These are phyloP conservation scores for Drosophila arawakana DNA, from an alignment of 1,140 invertebrate genomes.

Conservation along the genomic window DNA sequence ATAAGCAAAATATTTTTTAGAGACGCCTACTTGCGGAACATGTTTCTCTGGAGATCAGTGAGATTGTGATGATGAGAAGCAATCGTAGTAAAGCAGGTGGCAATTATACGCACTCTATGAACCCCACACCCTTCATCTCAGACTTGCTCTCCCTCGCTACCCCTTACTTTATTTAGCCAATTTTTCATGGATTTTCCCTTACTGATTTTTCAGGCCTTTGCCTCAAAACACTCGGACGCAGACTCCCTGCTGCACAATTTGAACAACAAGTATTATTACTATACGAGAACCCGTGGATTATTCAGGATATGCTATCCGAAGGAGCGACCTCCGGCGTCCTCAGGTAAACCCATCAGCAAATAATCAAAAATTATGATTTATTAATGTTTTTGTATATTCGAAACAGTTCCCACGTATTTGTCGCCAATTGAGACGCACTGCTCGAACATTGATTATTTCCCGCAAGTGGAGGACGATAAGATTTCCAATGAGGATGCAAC, in stretches of 20 bases:
- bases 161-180: not conserved
- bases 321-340: slow-evolving; percentile 89
- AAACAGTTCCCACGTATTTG: slow-evolving; percentile 94
- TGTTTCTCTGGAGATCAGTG: slow-evolving; percentile 26
- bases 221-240: slow-evolving; percentile 89
- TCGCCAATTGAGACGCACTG: slow-evolving; percentile 97
- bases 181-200: not conserved
- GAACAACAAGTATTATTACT: slow-evolving; percentile 93
- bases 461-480: slow-evolving; percentile 79
- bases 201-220: slow-evolving; percentile 87
- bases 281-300: slow-evolving; percentile 93
- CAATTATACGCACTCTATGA: slow-evolving; percentile 17
- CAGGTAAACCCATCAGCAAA: slow-evolving; percentile 86
- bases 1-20: slow-evolving; percentile 10
- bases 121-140: not conserved
- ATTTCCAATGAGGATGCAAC: slow-evolving; percentile 78
- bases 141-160: not conserved
- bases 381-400: slow-evolving; percentile 37
- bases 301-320: slow-evolving; percentile 96
- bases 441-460: slow-evolving; percentile 96
- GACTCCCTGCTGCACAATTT: slow-evolving; percentile 90
- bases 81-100: slow-evolving; percentile 17
- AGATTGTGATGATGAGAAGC: slow-evolving; percentile 3
- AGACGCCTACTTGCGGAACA: slow-evolving; percentile 44
- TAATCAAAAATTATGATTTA: not conserved